Base-by-base conservation (phyloP, 2,797 vertebrate genomes). In the Sebastes vulpes region DNA sequence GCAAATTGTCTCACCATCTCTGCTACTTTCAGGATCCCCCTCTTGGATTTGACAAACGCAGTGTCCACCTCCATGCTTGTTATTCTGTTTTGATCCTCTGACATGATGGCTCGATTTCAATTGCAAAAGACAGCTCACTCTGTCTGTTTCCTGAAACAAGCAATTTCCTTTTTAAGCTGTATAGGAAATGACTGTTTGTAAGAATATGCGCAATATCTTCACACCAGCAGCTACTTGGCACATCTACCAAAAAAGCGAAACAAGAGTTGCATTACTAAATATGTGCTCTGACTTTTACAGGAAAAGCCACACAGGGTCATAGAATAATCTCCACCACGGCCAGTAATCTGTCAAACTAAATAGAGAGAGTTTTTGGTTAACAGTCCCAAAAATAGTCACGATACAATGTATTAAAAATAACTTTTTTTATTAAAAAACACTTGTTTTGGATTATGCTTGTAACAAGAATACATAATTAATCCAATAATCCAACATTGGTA, bases 11-110 rank as follows among this genome's bases (percentile, higher is more conserved):
- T 95, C 80, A 96, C 95, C 94, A 93, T 80, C 82, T 96, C 93
- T 71, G 90, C 74, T 12, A 89, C 56, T 87, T 96, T 96, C 77
- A 96, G 71, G 21, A 89, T 53, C 16, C 94, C 93, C 79, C 92
- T 92, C 72, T 57, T 81, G 59, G 95, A 94, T 74, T 86, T 93
- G 69, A 96, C 65, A 68, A 96, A 95, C 26, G 65, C 46, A 1
- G 11, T 7, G 79, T 96, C 85, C 42, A 94, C 21, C 5, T 93
- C 93, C 68, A 92, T 68, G 8, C 25, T 1, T 18, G 28, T 25
- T 7, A 4, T 38, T 31, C n/a, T 18, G 4, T 18, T 38, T 9
- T 59, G 25, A 42, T 70, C 56, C 7, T 79, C 75, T 54, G 81
- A 72, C 80, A 83, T 83, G 57, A 29, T 63, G 66, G 3, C 58